Evolutionary conservation across 1,140 invertebrate species (phyloP).

Genomic region (Tetramorium simillimum): DNA sequence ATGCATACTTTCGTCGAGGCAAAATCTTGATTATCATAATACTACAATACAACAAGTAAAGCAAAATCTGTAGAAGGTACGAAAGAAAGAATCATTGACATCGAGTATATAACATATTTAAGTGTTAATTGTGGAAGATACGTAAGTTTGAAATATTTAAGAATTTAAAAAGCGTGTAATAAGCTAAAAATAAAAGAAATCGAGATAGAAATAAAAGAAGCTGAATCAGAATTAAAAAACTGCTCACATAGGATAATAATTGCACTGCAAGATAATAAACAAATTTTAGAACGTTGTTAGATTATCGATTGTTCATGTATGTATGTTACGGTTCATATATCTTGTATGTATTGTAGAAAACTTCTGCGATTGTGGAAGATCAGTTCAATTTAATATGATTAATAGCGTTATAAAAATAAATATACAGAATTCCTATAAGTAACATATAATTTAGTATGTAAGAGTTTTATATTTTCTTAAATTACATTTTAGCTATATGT

Average conservation of each 20-base stretch:
- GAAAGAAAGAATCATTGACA: constrained; percentile 71
- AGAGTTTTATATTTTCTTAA: too few species aligned
- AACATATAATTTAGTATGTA: too few species aligned
- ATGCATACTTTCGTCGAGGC: constrained; percentile 84
- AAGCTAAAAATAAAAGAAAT: too few species aligned
- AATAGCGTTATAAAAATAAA: too few species aligned
- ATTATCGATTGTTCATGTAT: background rate
- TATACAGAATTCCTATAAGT: too few species aligned
- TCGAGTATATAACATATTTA: constrained; percentile 73
- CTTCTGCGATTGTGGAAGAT: background rate
- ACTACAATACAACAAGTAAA: constrained; percentile 71
- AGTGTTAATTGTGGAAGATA: constrained; percentile 67
- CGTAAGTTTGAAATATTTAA: background rate
- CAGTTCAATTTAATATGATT: too few species aligned
- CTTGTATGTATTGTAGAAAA: background rate
- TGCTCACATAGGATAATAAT: too few species aligned
- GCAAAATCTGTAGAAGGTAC: too few species aligned
- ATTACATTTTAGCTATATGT: background rate
- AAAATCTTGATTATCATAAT: constrained; percentile 86
- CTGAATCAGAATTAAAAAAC: background rate
- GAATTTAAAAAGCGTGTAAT: too few species aligned
- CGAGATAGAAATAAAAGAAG: background rate
- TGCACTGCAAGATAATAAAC: background rate
- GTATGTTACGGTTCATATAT: background rate
- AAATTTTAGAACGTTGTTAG: background rate